Percentiles rank a stretch among this genome's conserved stretches.
These are phyloP conservation scores for Meiosimyza decipiens DNA, from an alignment of 2,888 invertebrate species.

Conservation along the genomic window DNA sequence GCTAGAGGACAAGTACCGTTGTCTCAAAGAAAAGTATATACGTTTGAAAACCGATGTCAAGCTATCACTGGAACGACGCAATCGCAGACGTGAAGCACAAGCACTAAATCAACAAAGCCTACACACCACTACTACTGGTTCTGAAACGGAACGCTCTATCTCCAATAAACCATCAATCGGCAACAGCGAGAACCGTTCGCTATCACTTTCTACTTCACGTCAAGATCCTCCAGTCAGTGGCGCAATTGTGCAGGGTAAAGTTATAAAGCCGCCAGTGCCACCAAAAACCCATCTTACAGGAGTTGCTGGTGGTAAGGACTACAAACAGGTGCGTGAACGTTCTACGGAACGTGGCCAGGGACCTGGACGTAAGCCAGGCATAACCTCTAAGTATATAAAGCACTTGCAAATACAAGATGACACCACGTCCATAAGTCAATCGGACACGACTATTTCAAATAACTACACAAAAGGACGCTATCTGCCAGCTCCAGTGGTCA, in stretches of 20 bases:
- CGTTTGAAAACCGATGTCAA: conserved; percentile 84
- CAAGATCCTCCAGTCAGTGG: conserved; percentile 43
- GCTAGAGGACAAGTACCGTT: conserved; percentile 81
- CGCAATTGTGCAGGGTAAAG: conserved; percentile 24
- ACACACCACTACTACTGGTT: conserved; percentile 77
- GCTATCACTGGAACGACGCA: conserved; percentile 79
- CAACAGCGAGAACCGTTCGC: conserved; percentile 63
- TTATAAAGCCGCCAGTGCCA: conserved; percentile 58
- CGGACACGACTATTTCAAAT: conserved; percentile 66
- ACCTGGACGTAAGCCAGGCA: conserved; percentile 54
- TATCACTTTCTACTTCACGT: conserved; percentile 55
- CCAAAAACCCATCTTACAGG: conserved; percentile 57
- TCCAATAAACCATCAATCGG: conserved; percentile 75
- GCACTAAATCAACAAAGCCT: conserved; percentile 56
- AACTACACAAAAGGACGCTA: conserved; percentile 63
- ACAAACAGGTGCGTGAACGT: conserved; percentile 46
- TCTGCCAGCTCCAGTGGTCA: conserved; percentile 53
- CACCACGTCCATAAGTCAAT: conserved; percentile 64
- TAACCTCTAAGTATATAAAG: conserved; percentile 64
- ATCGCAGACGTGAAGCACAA: conserved; percentile 73
- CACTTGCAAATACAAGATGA: conserved; percentile 60
- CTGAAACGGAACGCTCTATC: conserved; percentile 83
- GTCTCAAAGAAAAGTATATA: conserved; percentile 84
- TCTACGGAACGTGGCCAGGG: conserved; percentile 41
- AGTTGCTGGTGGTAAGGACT: conserved; percentile 33